Conservation (phyloP, 2,797 vertebrate genomes). For the Borostomias antarcticus region DNA sequence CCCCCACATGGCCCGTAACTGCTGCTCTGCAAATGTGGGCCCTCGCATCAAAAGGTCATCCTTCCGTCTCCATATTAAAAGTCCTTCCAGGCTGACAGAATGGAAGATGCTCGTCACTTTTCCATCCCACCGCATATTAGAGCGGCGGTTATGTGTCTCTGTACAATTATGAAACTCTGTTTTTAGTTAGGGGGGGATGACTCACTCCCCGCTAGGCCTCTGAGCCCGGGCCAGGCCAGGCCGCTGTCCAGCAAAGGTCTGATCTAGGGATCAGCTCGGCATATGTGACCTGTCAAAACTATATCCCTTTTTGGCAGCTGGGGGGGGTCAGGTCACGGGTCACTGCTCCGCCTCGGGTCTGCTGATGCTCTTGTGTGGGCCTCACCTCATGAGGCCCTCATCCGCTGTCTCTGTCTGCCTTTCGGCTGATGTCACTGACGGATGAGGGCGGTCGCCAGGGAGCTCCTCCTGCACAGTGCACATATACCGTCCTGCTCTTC, state of each 20-base stretch:
- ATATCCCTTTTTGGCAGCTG: not conserved
- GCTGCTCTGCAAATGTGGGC: conserved; percentile 45
- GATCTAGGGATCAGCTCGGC: not conserved
- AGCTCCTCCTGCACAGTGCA: conserved; percentile 29
- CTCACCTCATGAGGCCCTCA: not conserved
- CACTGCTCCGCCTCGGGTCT: not conserved
- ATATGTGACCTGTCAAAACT: not conserved
- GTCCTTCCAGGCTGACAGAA: conserved; percentile 55
- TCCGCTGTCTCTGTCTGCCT: not conserved
- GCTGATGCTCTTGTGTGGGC: too few relatives aligned
- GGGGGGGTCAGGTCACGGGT: conserved; percentile 5
- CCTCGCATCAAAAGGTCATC: conserved; percentile 43
- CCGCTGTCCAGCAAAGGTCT: conserved; percentile 14
- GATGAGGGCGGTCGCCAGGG: conserved; percentile 11
- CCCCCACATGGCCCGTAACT: not conserved
- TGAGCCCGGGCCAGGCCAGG: conserved; percentile 23
- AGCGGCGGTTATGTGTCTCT: conserved; percentile 44
- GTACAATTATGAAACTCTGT: conserved; percentile 45
- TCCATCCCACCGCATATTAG: conserved; percentile 50
- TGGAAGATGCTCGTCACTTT: conserved; percentile 70
- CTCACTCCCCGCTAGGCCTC: conserved; percentile 58
- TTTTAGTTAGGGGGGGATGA: conserved; percentile 50
- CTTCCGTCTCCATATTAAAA: conserved; percentile 43
- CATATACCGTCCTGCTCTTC: conserved; percentile 17
- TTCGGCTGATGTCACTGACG: conserved; percentile 4